These are phyloP conservation scores for Branchipolynoe longqiensis DNA, from an alignment of 2,888 invertebrate species.

Conservation along the genomic window DNA sequence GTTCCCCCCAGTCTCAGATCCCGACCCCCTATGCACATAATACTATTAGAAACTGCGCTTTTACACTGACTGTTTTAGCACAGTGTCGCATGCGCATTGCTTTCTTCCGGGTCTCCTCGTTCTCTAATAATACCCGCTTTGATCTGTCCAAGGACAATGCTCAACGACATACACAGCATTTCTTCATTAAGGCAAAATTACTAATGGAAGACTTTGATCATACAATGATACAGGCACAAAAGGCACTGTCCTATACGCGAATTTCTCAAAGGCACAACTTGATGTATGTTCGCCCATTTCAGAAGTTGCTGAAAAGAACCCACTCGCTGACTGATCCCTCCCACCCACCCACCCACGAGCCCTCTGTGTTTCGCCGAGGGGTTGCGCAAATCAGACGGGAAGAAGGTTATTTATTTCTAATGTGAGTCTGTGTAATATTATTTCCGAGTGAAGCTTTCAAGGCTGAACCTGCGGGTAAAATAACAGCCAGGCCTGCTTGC, in stretches of 20 bases:
- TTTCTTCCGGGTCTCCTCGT: background rate
- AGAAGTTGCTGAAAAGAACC: constrained; percentile 35
- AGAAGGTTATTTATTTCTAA: too few species aligned
- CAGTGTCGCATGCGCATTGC: constrained; percentile 21
- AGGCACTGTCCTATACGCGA: constrained; percentile 29
- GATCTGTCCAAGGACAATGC: constrained; percentile 37
- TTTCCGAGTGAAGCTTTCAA: too few species aligned
- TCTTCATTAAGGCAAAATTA: constrained; percentile 50
- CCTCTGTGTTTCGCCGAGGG: too few species aligned
- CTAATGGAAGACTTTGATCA: constrained; percentile 41
- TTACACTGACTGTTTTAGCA: constrained; percentile 10
- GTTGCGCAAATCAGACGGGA: too few species aligned
- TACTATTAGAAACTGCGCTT: constrained; percentile 18
- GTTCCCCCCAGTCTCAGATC: too few species aligned
- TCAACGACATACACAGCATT: constrained; percentile 32
- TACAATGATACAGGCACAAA: constrained; percentile 22
- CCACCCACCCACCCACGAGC: background rate
- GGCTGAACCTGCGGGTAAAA: too few species aligned
- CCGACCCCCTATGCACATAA: too few species aligned
- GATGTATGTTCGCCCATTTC: constrained; percentile 18
- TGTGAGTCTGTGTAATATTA: too few species aligned
- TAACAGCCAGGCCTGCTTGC: too few species aligned
- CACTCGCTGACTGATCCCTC: background rate
- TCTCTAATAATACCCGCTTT: constrained; percentile 6
- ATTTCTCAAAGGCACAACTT: constrained; percentile 14